Evolutionary conservation across 2,797 vertebrate species (phyloP).

Genomic region (Morus bassanus): DNA sequence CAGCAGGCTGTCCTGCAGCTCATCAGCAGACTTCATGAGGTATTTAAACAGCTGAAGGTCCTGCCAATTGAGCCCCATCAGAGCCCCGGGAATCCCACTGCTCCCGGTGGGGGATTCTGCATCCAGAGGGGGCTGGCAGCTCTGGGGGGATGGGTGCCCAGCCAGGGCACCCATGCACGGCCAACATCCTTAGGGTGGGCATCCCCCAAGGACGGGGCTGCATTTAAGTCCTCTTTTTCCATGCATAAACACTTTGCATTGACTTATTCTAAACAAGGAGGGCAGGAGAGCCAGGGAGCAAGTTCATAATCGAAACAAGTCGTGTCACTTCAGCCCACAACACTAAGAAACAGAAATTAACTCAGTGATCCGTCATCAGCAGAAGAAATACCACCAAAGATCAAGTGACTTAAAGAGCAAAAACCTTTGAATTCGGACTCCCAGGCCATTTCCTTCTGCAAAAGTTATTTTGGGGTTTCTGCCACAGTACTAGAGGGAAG

Average conservation of each 20-base stretch:
- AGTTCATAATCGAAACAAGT: rapidly evolving
- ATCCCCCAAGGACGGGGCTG: background rate
- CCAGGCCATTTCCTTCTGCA: background rate
- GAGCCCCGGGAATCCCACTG: background rate
- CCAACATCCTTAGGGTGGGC: background rate
- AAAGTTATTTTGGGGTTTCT: background rate
- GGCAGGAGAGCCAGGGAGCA: background rate
- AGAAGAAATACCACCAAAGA: background rate
- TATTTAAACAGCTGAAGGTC: background rate
- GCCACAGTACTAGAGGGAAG: rapidly evolving
- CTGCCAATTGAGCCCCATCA: background rate
- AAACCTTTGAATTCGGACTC: background rate
- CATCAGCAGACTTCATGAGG: rapidly evolving
- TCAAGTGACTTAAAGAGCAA: background rate
- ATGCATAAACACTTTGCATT: rapidly evolving
- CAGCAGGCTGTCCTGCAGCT: background rate
- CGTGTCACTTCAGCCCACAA: background rate
- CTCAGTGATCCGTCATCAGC: rapidly evolving
- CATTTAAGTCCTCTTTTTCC: background rate
- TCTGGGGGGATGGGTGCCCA: rapidly evolving
- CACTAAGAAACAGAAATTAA: rapidly evolving
- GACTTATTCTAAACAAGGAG: background rate
- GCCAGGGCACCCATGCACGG: background rate
- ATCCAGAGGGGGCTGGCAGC: background rate
- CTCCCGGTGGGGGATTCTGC: background rate